These are phyloP conservation scores for Erethizon dorsatum DNA, from an alignment of 2,797 vertebrate genomes.

Conservation along the genomic window DNA sequence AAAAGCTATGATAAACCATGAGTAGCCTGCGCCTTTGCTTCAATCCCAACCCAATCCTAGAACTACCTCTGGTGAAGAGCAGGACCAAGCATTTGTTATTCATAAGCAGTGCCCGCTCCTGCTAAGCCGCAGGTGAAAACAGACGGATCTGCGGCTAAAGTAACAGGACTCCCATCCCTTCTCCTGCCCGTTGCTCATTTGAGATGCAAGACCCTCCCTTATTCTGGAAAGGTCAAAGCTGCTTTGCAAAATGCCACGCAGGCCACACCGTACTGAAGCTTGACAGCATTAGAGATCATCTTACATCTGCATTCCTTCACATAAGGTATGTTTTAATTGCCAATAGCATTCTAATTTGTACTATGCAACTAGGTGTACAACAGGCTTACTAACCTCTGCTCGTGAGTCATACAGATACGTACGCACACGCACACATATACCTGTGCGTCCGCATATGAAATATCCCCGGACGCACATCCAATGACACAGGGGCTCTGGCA, in stretches of 20 bases:
- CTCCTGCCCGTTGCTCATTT: neutral
- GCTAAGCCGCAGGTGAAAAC: slow-evolving; percentile 12
- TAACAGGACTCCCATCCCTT: neutral
- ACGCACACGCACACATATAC: neutral
- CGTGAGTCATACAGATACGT: too few relatives aligned
- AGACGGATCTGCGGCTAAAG: neutral
- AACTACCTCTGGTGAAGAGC: neutral
- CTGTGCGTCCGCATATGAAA: neutral
- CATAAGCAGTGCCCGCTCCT: neutral
- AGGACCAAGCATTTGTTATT: neutral
- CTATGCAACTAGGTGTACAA: neutral
- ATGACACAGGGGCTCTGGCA: neutral
- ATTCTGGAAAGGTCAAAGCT: slow-evolving; percentile 45
- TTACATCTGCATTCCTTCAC: neutral
- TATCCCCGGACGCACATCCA: neutral
- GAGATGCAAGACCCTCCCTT: neutral
- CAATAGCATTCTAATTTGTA: neutral
- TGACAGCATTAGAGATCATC: neutral
- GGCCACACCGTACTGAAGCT: slow-evolving; percentile 9
- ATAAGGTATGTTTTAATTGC: neutral
- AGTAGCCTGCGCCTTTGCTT: neutral
- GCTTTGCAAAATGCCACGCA: slow-evolving; percentile 18
- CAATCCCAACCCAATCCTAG: neutral
- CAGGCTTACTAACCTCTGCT: neutral
- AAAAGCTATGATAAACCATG: slow-evolving; percentile 28